Base-by-base conservation (phyloP, 2,888 invertebrate genomes). In the Operophtera brumata region DNA sequence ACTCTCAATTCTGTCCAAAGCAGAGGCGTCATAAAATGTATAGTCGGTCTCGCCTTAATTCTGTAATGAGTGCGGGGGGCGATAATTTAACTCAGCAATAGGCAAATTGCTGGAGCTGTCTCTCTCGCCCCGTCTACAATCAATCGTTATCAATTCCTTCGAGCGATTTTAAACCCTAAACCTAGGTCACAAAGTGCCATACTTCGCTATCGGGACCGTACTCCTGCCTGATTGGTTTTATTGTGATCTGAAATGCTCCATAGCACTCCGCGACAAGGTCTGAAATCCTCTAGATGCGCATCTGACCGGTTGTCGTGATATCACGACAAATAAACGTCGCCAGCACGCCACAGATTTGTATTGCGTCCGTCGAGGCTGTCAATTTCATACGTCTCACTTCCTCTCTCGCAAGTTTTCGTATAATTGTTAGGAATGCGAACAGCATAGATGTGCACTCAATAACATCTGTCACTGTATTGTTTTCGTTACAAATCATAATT, bases 51-150 rank as follows among this genome's bases (percentile, higher is more conserved):
- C 82, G 84, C 78, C 82, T 86, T 89, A 88, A 90, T 87, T 81
- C 89, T 80, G 86, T 87, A 88, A 89, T 86, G 79, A 85, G 85
- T 80, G 87, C 86, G 83, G 88, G 85, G 90, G 89, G 90, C 86
- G 87, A 88, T 88, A 89, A 90, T 89, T 89, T 86, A 80, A 80
- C 80, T 77, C 85, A 73, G 79, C 87, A 89, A 90, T 88, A 87
- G 86, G 88, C 85, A 88, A 89, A 89, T 89, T 89, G 90, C 79
- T 77, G 77, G 74, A 71, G 78, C 70, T 70, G 79, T 75, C 80
- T 77, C 73, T 79, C 74, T 75, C 69, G 77, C 73, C 73, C 76
- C 69, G 76, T 73, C 73, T 71, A 71, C 70, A 73, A n/a, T n/a
- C 72, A 75, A 70, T 74, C 66, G 73, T 70, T 70, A 68, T 69